A percentile compares a stretch with the other conserved stretches of the same genome.
Conservation (phyloP, 2,888 invertebrate genomes). For the Theristus sp. region DNA sequence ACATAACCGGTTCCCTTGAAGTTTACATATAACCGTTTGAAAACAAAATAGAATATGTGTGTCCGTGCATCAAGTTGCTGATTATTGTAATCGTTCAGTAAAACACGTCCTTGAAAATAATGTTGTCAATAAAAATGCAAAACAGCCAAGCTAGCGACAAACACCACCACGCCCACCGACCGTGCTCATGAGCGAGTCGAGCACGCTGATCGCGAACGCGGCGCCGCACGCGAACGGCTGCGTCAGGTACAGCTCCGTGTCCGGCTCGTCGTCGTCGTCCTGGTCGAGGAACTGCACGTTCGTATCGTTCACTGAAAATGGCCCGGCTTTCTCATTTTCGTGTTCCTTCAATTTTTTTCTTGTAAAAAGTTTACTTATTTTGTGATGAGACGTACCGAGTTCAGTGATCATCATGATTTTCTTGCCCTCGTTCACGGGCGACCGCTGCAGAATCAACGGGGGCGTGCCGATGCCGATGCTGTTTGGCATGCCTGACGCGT, state of each 20-base stretch:
- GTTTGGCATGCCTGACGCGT: too few relatives aligned
- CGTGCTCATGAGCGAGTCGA: constrained; percentile 99
- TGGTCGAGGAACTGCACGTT: constrained; percentile 59
- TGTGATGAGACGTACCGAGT: constrained; percentile 42
- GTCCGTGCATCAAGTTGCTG: too few relatives aligned
- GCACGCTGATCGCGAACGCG: constrained; percentile 97
- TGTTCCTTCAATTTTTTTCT: not conserved
- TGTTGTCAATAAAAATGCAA: too few relatives aligned
- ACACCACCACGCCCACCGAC: too few relatives aligned
- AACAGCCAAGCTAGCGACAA: constrained; percentile 12
- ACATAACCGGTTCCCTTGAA: too few relatives aligned
- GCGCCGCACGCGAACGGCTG: constrained; percentile 99
- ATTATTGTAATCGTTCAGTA: too few relatives aligned
- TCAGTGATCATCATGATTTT: constrained; percentile 97
- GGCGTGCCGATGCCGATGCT: not conserved
- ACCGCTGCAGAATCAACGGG: constrained; percentile 51
- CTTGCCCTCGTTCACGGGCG: constrained; percentile 74
- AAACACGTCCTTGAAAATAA: too few relatives aligned
- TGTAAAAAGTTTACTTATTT: not conserved
- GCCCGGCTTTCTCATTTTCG: too few relatives aligned
- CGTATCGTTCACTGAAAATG: constrained; percentile 76
- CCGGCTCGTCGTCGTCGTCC: constrained; percentile 97
- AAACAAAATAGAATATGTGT: too few relatives aligned
- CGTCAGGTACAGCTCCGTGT: constrained; percentile 96
- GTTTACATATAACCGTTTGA: too few relatives aligned